Conservation (phyloP, 2,888 invertebrate species). For the Brachycybe producta region DNA sequence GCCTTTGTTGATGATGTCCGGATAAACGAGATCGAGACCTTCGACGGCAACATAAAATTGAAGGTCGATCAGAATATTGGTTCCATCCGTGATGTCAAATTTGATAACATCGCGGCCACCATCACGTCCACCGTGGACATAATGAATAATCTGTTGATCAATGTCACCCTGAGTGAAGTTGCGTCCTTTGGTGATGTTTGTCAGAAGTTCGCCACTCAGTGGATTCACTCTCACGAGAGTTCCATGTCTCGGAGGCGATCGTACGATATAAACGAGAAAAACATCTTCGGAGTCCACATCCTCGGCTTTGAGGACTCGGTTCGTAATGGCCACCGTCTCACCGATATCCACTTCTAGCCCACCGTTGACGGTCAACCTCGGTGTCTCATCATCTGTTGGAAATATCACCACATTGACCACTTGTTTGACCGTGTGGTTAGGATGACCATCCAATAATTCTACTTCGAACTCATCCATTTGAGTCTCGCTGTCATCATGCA, state of each 20-base stretch:
- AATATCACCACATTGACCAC: constrained; percentile 31
- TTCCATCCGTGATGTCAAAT: constrained; percentile 34
- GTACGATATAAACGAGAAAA: constrained; percentile 30
- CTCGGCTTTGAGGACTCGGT: constrained; percentile 29
- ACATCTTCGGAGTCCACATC: constrained; percentile 32
- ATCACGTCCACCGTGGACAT: constrained; percentile 30
- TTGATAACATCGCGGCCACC: constrained; percentile 33
- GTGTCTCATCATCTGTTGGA: constrained; percentile 35
- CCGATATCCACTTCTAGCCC: constrained; percentile 32
- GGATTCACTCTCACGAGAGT: constrained; percentile 22
- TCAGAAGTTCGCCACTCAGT: constrained; percentile 17
- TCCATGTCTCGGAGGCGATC: constrained; percentile 30
- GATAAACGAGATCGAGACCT: constrained; percentile 30
- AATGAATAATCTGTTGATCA: constrained; percentile 28
- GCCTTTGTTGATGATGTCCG: constrained; percentile 31
- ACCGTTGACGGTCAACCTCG: constrained; percentile 31
- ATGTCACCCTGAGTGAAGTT: constrained; percentile 34
- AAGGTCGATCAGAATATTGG: constrained; percentile 32
- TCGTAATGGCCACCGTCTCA: constrained; percentile 29
- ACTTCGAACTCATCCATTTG: constrained; percentile 31
- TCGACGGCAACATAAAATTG: constrained; percentile 33
- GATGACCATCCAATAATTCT: constrained; percentile 19
- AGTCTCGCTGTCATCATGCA: constrained; percentile 35
- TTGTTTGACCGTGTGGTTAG: constrained; percentile 28
- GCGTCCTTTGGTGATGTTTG: constrained; percentile 29